Base-by-base conservation (phyloP, 2,888 invertebrate genomes). In the Drosophila dives region DNA sequence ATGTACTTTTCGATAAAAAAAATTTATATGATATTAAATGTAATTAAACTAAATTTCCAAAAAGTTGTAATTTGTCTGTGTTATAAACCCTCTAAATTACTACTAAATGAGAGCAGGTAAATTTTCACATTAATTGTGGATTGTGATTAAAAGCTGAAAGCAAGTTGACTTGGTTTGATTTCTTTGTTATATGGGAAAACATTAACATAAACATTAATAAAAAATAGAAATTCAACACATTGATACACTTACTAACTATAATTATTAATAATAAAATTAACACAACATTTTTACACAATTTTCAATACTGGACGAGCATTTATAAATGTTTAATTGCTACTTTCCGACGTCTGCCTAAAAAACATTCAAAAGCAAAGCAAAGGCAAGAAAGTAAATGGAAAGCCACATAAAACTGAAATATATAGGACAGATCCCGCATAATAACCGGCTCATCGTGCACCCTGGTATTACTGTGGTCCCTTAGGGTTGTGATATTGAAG, bases 361-460 rank as follows among this genome's bases (percentile, higher is more conserved):
- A 61, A 2, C 29, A 55, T n/a, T 84, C 86, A 29, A 66, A 0
- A 10, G 17, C 42, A 60, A 84, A 84, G 23, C 54, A 72, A 11
- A 79, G 0, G 33, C 54, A 59, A 26, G 72, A 63, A 0, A 77
- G 0, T 0, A 69, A 7, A 38, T 77, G 20, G 0, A 60, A 58
- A 0, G 23, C 20, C 0, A 33, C 17, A 20, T 75, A 85, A 8
- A 79, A 50, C 1, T 4, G 10, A 1, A 79, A 67, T 20, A 84
- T 71, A 72, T 66, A 76, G 11, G 66, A 40, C 1, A 84, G 26
- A 65, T 84, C 85, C 0, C 45, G 29, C 11, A 84, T 1, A 4
- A 38, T 48, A 23, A 85, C 26, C 1, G 32, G 17, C 0, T 17
- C 34, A 0, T 34, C 0, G 7, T 0, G 1, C 23, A 0, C 29